A percentile compares a stretch with the other conserved stretches of the same genome.
These are phyloP conservation scores for Crocidura indochinensis DNA, from an alignment of 2,797 vertebrate species.

Conservation along the genomic window DNA sequence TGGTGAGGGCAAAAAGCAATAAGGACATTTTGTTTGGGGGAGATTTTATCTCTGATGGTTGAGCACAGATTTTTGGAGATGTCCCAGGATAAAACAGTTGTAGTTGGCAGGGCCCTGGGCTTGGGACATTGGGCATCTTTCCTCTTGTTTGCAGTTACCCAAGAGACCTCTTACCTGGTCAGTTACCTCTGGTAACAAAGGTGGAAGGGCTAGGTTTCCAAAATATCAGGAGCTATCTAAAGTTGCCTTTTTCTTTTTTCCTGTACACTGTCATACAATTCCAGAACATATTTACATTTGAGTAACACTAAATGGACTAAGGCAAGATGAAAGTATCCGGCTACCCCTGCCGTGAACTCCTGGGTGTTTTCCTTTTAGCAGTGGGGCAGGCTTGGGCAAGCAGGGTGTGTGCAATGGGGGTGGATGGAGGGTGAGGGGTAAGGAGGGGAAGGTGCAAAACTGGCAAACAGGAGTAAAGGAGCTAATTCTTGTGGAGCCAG, in stretches of 20 bases:
- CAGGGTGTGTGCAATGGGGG: neutral
- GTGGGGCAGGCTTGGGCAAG: conserved; percentile 88
- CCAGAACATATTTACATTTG: conserved; percentile 65
- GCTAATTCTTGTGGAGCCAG: too few species aligned
- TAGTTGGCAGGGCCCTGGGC: too few species aligned
- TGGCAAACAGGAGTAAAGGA: conserved; percentile 68
- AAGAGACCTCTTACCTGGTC: neutral
- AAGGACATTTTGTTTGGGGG: neutral
- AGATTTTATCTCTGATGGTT: neutral
- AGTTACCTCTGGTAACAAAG: neutral
- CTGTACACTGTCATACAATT: conserved; percentile 32
- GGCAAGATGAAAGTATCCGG: conserved; percentile 84
- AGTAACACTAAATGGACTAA: conserved; percentile 78
- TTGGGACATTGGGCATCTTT: neutral
- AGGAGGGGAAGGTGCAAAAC: conserved; percentile 70
- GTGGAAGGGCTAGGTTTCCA: neutral
- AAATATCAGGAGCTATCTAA: conserved; percentile 65
- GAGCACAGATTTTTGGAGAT: neutral
- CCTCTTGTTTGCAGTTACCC: neutral
- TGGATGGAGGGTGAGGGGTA: too few species aligned
- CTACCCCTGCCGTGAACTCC: conserved; percentile 82
- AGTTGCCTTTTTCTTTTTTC: conserved; percentile 65
- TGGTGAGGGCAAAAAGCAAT: neutral
- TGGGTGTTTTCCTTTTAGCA: conserved; percentile 88
- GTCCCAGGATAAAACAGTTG: neutral